Percentiles rank a stretch among this genome's conserved stretches.
Conservation (phyloP, 35 echinoderm and acorn worm species). For the Eucidaris tribuloides region DNA sequence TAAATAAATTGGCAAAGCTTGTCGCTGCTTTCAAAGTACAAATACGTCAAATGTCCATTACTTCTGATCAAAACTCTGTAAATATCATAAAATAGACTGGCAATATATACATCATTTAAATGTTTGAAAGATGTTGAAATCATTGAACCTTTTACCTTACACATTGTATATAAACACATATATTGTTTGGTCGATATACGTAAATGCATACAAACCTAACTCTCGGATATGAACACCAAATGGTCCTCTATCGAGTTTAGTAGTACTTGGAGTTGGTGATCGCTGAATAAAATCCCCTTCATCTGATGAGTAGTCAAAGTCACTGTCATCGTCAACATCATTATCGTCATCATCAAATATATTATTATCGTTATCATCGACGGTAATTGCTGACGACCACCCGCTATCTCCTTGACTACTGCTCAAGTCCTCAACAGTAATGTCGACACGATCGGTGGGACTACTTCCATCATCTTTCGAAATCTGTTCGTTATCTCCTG, state of each 20-base stretch:
- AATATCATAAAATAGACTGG: no score
- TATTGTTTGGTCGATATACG: no score
- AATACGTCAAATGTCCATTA: no score
- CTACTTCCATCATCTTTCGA: not conserved
- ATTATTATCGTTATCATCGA: slow-evolving; percentile 12
- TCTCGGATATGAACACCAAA: slow-evolving; percentile 90
- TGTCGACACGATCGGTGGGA: not conserved
- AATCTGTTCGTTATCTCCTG: not conserved
- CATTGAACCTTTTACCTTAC: no score
- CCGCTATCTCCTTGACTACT: slow-evolving; percentile 4
- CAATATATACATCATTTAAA: no score
- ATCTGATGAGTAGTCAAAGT: slow-evolving; percentile 24
- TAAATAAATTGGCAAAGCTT: no score
- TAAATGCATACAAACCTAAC: slow-evolving; percentile 63
- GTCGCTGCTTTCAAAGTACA: no score
- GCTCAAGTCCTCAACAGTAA: not conserved
- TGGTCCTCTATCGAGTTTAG: slow-evolving; percentile 60
- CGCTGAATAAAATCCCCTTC: not conserved
- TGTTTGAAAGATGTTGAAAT: no score
- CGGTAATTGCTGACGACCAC: not conserved
- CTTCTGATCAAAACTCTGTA: no score
- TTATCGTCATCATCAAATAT: slow-evolving; percentile 7
- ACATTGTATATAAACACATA: no score
- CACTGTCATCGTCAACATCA: slow-evolving; percentile 11
- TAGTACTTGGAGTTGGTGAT: not conserved